Conservation (phyloP, 2,888 invertebrate species). For the Balanococcus diminutus region DNA sequence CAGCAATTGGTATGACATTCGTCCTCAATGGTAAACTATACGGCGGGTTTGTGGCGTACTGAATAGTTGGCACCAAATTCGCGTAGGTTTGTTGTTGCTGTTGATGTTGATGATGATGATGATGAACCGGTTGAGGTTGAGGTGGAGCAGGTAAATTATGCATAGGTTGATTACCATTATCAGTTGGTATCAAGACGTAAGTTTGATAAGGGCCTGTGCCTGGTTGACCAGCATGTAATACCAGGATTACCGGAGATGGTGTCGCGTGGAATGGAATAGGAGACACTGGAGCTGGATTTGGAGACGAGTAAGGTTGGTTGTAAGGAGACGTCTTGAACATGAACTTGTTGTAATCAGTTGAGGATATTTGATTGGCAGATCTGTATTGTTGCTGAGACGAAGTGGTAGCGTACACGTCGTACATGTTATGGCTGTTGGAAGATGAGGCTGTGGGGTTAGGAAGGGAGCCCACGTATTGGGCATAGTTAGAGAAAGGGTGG, state of each 20-base stretch:
- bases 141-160: neutral
- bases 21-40: constrained; percentile 1
- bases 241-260: constrained; percentile 51
- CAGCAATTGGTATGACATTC: neutral
- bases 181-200: constrained; percentile 50
- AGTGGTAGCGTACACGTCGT: constrained; percentile 33
- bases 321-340: neutral
- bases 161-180: neutral
- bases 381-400: neutral
- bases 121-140: neutral
- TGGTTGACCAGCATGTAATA: constrained; percentile 55
- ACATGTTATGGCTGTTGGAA: neutral
- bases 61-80: neutral
- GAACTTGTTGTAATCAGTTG: constrained; percentile 15
- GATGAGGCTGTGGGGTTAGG: neutral
- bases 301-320: neutral
- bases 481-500: constrained; percentile 53
- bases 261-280: neutral
- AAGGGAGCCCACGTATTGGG: constrained; percentile 46
- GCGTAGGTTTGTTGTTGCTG: neutral
- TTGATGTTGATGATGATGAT: neutral
- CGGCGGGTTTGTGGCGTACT: neutral
- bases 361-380: constrained; percentile 23
- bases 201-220: constrained; percentile 53
- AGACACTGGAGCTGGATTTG: neutral